A percentile compares a stretch with the other conserved stretches of the same genome.
These are phyloP conservation scores for Enteromius radiatus DNA, from an alignment of 2,797 vertebrate species.

Conservation along the genomic window DNA sequence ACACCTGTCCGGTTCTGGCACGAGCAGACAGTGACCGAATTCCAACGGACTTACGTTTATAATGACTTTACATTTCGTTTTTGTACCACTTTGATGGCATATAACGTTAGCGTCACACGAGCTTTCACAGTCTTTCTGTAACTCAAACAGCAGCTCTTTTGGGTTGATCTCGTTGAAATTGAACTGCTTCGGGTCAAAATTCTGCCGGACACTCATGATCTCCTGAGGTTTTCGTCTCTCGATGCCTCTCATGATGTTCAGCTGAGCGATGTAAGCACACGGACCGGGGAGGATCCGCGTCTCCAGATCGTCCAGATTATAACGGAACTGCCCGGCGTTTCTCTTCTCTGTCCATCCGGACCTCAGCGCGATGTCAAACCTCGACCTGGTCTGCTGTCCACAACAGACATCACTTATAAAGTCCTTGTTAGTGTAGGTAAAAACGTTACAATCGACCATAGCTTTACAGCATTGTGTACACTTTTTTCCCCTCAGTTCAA, in stretches of 20 bases:
- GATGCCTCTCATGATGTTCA: constrained; percentile 83
- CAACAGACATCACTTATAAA: constrained; percentile 68
- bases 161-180: constrained; percentile 85
- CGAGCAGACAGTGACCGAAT: constrained; percentile 88
- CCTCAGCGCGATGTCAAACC: constrained; percentile 81
- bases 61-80: constrained; percentile 66
- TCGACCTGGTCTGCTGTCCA: constrained; percentile 51
- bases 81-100: neutral
- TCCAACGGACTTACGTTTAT: constrained; percentile 92
- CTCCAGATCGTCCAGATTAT: constrained; percentile 79
- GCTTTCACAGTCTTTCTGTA: constrained; percentile 56
- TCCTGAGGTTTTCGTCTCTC: constrained; percentile 85
- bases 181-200: constrained; percentile 82
- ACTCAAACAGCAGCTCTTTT: constrained; percentile 83
- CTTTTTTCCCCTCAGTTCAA: neutral
- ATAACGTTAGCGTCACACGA: neutral
- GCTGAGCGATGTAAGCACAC: constrained; percentile 82
- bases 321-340: constrained; percentile 85
- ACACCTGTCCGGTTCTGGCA: constrained; percentile 80
- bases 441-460: constrained; percentile 66
- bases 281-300: constrained; percentile 82
- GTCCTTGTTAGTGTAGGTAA: constrained; percentile 78
- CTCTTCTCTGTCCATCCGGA: constrained; percentile 82
- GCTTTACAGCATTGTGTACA: too few relatives aligned
- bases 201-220: constrained; percentile 83